phyloP scores from a whole-genome alignment of 2,797 vertebrate genomes.

The Ctenopoma kingsleyae region DNA sequence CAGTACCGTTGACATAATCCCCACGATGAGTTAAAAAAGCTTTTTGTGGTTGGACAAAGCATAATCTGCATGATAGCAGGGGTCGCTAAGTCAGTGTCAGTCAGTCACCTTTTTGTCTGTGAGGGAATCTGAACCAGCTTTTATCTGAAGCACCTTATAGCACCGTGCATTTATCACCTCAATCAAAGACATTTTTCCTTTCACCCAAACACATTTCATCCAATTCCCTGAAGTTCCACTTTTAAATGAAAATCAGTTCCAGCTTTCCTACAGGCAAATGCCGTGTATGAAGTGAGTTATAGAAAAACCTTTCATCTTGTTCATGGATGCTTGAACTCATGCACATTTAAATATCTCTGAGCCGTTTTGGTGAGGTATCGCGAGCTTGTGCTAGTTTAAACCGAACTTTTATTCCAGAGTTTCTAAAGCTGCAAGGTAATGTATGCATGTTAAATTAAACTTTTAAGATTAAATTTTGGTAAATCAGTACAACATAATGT shows the following conservation, averaged over 20 bases:
- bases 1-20: conserved; percentile 73
- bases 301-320: neutral
- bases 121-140: conserved; percentile 37
- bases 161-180: conserved; percentile 2
- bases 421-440: neutral
- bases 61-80: conserved; percentile 41
- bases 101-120: conserved; percentile 21
- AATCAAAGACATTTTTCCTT: conserved; percentile 9
- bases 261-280: neutral
- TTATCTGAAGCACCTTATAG: conserved; percentile 29
- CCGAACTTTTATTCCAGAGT: neutral
- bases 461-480: neutral
- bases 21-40: conserved; percentile 58
- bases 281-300: neutral
- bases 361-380: too few relatives aligned
- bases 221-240: neutral
- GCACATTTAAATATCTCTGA: too few relatives aligned
- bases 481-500: too few relatives aligned
- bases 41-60: conserved; percentile 54
- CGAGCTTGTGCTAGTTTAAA: too few relatives aligned
- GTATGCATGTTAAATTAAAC: neutral
- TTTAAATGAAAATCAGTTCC: neutral
- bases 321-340: too few relatives aligned
- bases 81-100: conserved; percentile 18
- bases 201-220: conserved; percentile 24